phyloP scores from a whole-genome alignment of 2,888 invertebrate genomes.

The Bombylius major region DNA sequence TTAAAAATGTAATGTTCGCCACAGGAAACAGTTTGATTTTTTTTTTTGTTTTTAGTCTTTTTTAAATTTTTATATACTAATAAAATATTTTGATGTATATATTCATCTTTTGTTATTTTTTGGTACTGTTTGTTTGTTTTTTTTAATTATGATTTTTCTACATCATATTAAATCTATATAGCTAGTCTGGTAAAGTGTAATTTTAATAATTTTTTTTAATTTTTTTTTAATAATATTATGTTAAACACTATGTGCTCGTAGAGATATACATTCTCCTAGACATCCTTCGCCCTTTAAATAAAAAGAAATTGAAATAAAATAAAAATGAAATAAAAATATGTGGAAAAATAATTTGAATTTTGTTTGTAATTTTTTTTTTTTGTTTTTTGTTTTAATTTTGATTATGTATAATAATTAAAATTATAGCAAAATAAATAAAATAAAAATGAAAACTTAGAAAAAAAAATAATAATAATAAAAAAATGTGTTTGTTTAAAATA shows the following conservation, averaged over 20 bases:
- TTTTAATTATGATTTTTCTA: conserved; percentile 2
- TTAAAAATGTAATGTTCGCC: too few species aligned
- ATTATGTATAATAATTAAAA: too few species aligned
- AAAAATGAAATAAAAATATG: conserved; percentile 22
- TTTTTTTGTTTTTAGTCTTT: background rate
- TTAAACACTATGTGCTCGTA: conserved; percentile 46
- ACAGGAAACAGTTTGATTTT: background rate
- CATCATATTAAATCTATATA: too few species aligned
- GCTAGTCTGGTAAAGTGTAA: too few species aligned
- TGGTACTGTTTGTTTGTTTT: conserved; percentile 1
- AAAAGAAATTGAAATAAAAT: conserved; percentile 11
- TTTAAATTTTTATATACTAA: background rate
- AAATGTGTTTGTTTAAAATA: too few species aligned
- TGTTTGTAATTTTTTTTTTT: background rate
- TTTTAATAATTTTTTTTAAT: background rate
- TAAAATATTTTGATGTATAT: background rate
- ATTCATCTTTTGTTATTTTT: background rate
- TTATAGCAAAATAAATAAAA: too few species aligned
- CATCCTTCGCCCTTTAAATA: conserved; percentile 38
- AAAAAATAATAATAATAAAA: too few species aligned
- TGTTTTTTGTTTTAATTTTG: too few species aligned
- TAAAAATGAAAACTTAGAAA: too few species aligned
- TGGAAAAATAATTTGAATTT: background rate
- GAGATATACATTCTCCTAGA: conserved; percentile 48
- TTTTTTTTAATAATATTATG: conserved; percentile 3